Evolutionary conservation across 2,888 invertebrate genomes (phyloP), one percentile per base, ranked within the genome.

Genomic region (Dynastes grantii): DNA sequence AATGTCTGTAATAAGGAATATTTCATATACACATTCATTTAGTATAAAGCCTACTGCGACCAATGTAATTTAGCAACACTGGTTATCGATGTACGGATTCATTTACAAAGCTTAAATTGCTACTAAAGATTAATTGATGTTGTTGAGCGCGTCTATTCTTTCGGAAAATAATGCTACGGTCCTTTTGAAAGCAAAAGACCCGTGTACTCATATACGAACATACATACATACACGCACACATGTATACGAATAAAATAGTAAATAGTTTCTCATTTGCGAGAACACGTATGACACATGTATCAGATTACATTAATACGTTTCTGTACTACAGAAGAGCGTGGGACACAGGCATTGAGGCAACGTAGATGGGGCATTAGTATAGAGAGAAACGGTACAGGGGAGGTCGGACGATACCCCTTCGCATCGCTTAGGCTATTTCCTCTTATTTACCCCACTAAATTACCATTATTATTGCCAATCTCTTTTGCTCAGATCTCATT

Each of bases 211-310:
- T 51, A 51, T 51, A 45, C 8, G 45, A 45, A 40, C 40, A 63
- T 63, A 40, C 32, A 63, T 63, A 40, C 32, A 5, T 40, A 65
- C 68, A 11, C 73, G 61, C 49, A 63, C 61, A 61, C 13, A 63
- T 27, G 27, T 22, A 13, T 11, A 61, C 58, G 22, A 22, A 61
- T 61, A 55, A 71, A 71, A 61, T 87, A 86, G 86, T 87, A 88
- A 88, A 87, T 86, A 87, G 87, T 87, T 87, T 87, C 87, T 88
- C 87, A 87, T 88, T 88, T 87, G 87, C 87, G 85, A 87, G 86
- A 87, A 87, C 88, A 88, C 87, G 88, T 86, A 85, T 85, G 85
- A 82, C 86, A 84, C 84, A 85, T 84, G 88, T 87, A 88, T 87
- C 87, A 87, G 88, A 87, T 88, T 88, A 88, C 87, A 80, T 81